phyloP scores from a whole-genome alignment of 2,797 vertebrate species.

The Darevskia mixta region DNA sequence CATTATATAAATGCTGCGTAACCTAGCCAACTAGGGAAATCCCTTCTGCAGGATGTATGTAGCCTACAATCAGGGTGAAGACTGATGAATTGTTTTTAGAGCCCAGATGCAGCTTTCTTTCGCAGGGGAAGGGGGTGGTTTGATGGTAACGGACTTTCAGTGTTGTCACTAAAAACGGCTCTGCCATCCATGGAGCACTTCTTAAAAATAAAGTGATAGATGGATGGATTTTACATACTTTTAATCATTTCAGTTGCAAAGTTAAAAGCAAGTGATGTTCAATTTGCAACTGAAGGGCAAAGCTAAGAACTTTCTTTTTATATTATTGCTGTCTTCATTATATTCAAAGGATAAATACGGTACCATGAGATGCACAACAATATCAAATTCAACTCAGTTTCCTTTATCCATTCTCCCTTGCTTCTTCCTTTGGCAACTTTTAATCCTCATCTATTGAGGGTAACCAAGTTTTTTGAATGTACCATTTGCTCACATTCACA shows the following conservation, averaged over 20 bases:
- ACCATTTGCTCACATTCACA: too few species aligned
- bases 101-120: background rate
- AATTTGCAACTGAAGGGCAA: background rate
- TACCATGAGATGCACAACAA: background rate
- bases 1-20: background rate
- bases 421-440: background rate
- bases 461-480: too few species aligned
- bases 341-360: background rate
- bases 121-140: background rate
- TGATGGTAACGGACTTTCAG: too few species aligned
- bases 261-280: background rate
- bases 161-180: background rate
- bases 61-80: background rate
- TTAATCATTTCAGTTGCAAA: background rate
- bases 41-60: background rate
- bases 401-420: background rate
- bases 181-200: background rate
- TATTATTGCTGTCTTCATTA: background rate
- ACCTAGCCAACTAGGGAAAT: background rate
- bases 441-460: too few species aligned
- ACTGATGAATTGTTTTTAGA: background rate
- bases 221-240: background rate
- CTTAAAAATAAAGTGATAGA: background rate
- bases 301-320: background rate
- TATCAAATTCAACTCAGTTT: background rate